These are phyloP conservation scores for Cygnus atratus DNA, from an alignment of 2,113 vertebrate species.

Conservation along the genomic window DNA sequence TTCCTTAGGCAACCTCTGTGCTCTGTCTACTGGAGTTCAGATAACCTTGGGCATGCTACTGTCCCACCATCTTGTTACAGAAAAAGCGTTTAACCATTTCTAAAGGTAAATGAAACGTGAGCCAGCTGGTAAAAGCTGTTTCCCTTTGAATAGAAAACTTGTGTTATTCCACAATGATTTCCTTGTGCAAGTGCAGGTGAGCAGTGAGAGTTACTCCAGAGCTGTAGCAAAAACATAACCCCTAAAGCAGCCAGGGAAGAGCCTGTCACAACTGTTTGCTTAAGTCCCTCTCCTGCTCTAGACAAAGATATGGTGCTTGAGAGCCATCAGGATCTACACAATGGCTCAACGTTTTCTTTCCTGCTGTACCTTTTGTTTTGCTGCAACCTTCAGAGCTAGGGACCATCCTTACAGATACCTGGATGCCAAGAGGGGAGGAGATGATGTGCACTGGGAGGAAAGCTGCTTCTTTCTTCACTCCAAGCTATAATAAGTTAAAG, in stretches of 20 bases:
- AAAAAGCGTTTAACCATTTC: not conserved
- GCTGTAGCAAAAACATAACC: not conserved
- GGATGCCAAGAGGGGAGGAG: not conserved
- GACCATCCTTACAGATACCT: not conserved
- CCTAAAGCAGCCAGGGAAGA: not conserved
- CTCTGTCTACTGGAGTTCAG: not conserved
- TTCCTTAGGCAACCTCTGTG: not conserved
- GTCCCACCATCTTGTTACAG: not conserved
- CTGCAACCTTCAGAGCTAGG: not conserved
- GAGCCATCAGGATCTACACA: not conserved
- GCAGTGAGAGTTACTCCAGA: not conserved
- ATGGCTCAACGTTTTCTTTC: not conserved
- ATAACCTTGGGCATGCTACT: not conserved
- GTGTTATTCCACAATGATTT: not conserved
- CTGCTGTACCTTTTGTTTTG: not conserved
- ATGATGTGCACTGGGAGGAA: not conserved
- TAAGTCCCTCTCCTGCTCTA: not conserved
- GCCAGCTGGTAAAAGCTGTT: not conserved
- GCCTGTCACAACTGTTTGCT: not conserved
- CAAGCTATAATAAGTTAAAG: not conserved
- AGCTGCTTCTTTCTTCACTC: not conserved
- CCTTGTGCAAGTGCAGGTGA: not conserved
- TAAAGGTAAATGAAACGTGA: not conserved
- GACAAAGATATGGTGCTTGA: not conserved
- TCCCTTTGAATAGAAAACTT: not conserved